A percentile compares a stretch with the other conserved stretches of the same genome.
Evolutionary conservation across 2,797 vertebrate species (phyloP).

Genomic region (Pyrrhura leucotis): DNA sequence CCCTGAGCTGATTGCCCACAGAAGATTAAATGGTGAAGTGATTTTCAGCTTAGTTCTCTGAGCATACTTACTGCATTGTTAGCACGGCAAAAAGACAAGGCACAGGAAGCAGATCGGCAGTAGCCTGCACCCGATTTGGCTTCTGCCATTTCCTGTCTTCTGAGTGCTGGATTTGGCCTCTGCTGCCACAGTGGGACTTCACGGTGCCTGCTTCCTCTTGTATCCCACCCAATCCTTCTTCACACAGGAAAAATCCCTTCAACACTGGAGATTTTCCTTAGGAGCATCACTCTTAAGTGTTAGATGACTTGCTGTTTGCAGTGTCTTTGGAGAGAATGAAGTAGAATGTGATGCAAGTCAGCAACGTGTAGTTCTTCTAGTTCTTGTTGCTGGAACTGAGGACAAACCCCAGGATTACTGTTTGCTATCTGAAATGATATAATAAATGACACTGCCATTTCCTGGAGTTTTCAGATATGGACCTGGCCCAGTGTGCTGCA

Average conservation of each 20-base stretch:
- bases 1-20: not conserved
- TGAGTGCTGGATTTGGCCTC: not conserved
- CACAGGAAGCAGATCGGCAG: accelerated
- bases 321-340: not conserved
- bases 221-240: not conserved
- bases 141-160: not conserved
- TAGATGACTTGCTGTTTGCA: not conserved
- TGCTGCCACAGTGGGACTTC: not conserved
- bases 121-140: not conserved
- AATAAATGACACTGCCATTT: not conserved
- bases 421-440: not conserved
- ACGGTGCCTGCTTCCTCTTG: not conserved
- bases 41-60: not conserved
- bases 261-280: not conserved
- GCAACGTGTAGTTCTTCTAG: accelerated
- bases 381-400: not conserved
- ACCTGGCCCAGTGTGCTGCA: not conserved
- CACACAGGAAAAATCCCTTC: not conserved
- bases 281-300: not conserved
- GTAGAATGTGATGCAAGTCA: accelerated
- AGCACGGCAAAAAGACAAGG: not conserved
- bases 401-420: not conserved
- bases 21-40: not conserved
- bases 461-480: not conserved
- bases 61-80: not conserved